These are phyloP conservation scores for Hartigia nigra DNA, from an alignment of 2,888 invertebrate genomes.

Conservation along the genomic window DNA sequence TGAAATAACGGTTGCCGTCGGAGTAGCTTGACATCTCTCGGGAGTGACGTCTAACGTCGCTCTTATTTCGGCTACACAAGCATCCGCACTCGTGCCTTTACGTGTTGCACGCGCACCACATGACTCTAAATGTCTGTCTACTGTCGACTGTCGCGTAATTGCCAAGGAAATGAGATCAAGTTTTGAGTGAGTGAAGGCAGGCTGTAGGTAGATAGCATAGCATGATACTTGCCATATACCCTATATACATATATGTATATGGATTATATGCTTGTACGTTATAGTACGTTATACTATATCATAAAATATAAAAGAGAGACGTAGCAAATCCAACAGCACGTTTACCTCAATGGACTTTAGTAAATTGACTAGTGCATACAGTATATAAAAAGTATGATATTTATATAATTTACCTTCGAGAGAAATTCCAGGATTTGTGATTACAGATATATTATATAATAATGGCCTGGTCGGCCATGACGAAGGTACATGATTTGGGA, in stretches of 20 bases:
- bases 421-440: neutral
- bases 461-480: neutral
- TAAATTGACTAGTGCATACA: neutral
- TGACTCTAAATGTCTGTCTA: constrained; percentile 19
- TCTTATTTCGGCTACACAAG: constrained; percentile 17
- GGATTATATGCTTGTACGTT: neutral
- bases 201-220: neutral
- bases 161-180: constrained; percentile 62
- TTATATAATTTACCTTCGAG: neutral
- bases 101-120: constrained; percentile 6
- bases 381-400: neutral
- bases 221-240: neutral
- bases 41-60: constrained; percentile 17
- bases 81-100: neutral
- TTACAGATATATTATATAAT: neutral
- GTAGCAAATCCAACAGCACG: neutral
- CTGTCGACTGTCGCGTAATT: constrained; percentile 42
- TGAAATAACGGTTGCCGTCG: constrained; percentile 35
- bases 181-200: constrained; percentile 50
- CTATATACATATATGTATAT: neutral
- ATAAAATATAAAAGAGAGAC: neutral
- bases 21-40: constrained; percentile 33
- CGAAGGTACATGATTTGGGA: neutral
- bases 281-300: neutral
- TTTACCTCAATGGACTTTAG: neutral